phyloP scores from a whole-genome alignment of 2,113 vertebrate species.

The Gorsachius goisagi region DNA sequence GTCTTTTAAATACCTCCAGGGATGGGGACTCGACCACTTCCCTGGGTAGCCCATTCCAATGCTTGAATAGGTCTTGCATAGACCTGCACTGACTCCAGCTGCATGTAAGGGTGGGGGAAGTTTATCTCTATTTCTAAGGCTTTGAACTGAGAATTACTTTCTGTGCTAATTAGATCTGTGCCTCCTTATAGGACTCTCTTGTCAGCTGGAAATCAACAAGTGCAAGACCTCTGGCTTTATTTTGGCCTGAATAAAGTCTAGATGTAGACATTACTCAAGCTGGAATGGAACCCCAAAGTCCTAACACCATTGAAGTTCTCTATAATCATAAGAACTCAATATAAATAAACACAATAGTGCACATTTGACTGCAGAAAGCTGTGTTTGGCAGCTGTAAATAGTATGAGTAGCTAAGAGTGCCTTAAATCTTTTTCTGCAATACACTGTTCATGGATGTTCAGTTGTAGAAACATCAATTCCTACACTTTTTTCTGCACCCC shows the following conservation, averaged over 20 bases:
- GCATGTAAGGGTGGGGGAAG: not conserved
- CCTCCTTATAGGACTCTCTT: accelerated
- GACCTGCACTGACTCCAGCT: not conserved
- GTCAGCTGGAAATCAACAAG: not conserved
- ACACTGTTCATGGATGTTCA: accelerated
- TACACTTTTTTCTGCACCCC: not conserved
- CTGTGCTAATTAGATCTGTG: not conserved
- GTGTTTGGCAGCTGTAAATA: not conserved
- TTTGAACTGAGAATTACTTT: not conserved
- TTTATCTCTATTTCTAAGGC: not conserved
- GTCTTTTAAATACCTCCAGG: no score
- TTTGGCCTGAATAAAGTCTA: not conserved
- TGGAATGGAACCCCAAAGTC: not conserved
- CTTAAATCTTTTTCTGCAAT: not conserved
- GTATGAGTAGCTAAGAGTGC: not conserved
- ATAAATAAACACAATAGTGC: not conserved
- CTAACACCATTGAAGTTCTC: not conserved
- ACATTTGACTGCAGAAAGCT: not conserved
- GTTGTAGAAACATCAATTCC: not conserved
- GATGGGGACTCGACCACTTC: no score
- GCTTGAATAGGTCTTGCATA: not conserved
- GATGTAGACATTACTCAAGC: not conserved
- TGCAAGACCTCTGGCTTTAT: not conserved
- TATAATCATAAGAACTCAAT: not conserved
- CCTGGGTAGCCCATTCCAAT: no score